A percentile compares a stretch with the other conserved stretches of the same genome.
These are phyloP conservation scores for Brachypteracias leptosomus DNA, from an alignment of 2,113 vertebrate species.

Conservation along the genomic window DNA sequence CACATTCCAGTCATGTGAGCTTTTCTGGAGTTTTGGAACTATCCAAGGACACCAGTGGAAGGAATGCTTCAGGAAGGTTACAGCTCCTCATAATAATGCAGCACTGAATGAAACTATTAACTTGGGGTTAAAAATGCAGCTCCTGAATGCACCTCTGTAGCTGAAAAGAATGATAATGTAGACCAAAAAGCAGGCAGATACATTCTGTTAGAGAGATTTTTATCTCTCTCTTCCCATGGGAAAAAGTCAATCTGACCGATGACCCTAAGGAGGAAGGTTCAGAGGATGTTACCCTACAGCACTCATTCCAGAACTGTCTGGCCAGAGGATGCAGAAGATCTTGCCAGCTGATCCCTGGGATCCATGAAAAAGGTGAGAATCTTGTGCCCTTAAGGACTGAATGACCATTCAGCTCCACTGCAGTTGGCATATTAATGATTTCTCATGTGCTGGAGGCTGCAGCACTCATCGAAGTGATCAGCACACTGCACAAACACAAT, in stretches of 20 bases:
- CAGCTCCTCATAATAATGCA: neutral
- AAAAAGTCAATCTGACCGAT: neutral
- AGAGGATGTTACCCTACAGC: neutral
- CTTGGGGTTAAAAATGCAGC: neutral
- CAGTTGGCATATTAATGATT: neutral
- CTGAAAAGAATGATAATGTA: neutral
- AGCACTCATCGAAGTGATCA: neutral
- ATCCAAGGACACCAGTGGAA: neutral
- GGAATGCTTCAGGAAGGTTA: neutral
- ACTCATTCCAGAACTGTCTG: neutral
- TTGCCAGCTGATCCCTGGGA: neutral
- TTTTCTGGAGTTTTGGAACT: neutral
- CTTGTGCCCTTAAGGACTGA: neutral
- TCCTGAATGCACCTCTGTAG: neutral
- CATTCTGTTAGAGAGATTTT: neutral
- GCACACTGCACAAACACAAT: accelerated
- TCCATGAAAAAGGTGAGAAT: neutral
- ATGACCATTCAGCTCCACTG: neutral
- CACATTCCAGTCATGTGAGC: too few relatives aligned
- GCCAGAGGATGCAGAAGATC: neutral
- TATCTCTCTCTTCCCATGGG: neutral
- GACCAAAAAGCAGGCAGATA: neutral
- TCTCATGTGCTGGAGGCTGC: neutral
- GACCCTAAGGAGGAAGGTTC: neutral
- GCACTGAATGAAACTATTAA: neutral